Evolutionary conservation across 1,140 invertebrate species (phyloP).

Genomic region (Globodera rostochiensis): DNA sequence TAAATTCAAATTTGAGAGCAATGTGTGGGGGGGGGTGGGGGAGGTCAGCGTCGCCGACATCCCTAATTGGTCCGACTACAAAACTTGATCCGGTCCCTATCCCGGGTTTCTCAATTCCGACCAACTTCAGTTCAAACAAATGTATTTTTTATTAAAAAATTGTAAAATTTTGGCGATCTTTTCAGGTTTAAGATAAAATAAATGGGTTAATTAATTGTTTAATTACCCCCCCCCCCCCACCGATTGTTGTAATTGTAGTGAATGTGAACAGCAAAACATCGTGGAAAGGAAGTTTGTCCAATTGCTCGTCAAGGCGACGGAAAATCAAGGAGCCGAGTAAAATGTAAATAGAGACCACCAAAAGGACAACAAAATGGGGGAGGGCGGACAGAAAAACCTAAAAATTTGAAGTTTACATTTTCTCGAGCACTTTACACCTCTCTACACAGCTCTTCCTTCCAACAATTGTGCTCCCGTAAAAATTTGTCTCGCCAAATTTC

Average conservation of each 20-base stretch:
- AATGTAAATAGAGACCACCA: conserved; percentile 26
- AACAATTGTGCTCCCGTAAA: background rate
- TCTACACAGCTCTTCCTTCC: background rate
- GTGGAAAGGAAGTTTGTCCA: conserved; percentile 27
- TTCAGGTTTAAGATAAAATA: too few species aligned
- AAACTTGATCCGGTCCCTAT: too few species aligned
- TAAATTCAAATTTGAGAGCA: too few species aligned
- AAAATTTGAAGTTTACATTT: background rate
- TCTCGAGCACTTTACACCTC: background rate
- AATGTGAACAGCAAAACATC: conserved; percentile 35
- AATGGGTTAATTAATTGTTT: too few species aligned
- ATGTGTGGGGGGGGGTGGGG: too few species aligned
- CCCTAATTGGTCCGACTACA: too few species aligned
- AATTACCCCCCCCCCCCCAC: background rate
- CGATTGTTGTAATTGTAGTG: conserved; percentile 39
- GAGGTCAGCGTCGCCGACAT: too few species aligned
- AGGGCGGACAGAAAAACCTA: conserved; percentile 8
- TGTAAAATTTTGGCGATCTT: too few species aligned
- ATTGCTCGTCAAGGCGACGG: conserved; percentile 1
- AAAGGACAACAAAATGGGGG: conserved; percentile 16
- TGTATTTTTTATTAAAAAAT: too few species aligned
- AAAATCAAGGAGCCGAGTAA: conserved; percentile 29
- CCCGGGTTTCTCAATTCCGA: background rate
- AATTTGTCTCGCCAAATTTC: background rate
- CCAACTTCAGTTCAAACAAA: too few species aligned